A percentile compares a stretch with the other conserved stretches of the same genome.
These are phyloP conservation scores for Gastrophysa polygoni DNA, from an alignment of 2,888 invertebrate genomes.

Conservation along the genomic window DNA sequence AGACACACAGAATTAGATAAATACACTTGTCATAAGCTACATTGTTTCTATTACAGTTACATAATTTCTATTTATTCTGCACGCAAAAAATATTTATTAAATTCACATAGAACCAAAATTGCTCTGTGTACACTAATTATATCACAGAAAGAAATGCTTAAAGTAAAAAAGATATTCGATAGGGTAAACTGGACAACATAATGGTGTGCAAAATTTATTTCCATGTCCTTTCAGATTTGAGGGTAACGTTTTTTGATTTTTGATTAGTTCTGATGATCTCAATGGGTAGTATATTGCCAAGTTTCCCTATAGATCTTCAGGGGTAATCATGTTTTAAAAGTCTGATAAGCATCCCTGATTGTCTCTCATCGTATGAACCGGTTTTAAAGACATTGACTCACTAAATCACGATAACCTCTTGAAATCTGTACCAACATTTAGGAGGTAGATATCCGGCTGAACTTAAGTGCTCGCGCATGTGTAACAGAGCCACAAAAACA, in stretches of 20 bases:
- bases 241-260: conserved; percentile 21
- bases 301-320: conserved; percentile 20
- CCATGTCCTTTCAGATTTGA: conserved; percentile 3
- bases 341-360: background rate
- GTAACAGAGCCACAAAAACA: conserved; percentile 23
- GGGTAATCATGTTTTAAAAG: background rate
- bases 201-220: conserved; percentile 24
- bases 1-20: conserved; percentile 52
- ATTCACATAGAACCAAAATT: conserved; percentile 32
- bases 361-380: background rate
- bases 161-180: conserved; percentile 29
- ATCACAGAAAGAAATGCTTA: conserved; percentile 52
- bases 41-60: conserved; percentile 43
- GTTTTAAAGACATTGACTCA: background rate
- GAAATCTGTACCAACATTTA: conserved; percentile 19
- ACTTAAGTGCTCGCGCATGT: conserved; percentile 28
- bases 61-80: conserved; percentile 39
- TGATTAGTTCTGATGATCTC: background rate
- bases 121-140: conserved; percentile 44
- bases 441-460: conserved; percentile 40
- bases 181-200: conserved; percentile 30
- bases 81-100: conserved; percentile 32
- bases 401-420: conserved; percentile 4
- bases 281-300: conserved; percentile 26
- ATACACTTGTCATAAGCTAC: conserved; percentile 47